Evolutionary conservation across 2,797 vertebrate genomes (phyloP).

Genomic region (Falco naumanni): DNA sequence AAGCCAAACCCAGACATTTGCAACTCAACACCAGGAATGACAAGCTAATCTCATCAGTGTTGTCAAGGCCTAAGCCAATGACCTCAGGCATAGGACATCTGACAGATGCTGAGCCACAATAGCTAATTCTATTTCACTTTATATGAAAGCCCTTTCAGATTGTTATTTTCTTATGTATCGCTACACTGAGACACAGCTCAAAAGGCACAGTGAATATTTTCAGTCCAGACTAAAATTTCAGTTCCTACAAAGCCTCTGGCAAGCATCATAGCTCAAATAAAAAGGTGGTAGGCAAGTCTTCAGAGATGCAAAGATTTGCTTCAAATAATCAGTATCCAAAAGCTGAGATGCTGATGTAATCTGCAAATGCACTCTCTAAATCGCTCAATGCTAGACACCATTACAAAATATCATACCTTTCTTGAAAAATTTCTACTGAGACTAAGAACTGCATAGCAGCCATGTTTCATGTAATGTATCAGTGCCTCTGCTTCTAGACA

Average conservation of each 20-base stretch:
- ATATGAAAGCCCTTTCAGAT: background rate
- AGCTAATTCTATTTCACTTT: background rate
- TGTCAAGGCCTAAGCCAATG: slow-evolving; percentile 38
- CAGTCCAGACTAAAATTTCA: background rate
- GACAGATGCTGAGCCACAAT: slow-evolving; percentile 9
- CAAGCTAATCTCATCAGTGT: slow-evolving; percentile 60
- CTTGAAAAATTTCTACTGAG: background rate
- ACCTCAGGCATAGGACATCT: slow-evolving; percentile 5
- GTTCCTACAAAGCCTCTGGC: background rate
- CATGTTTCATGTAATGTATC: background rate
- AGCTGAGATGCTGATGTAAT: background rate
- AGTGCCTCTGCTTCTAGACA: background rate
- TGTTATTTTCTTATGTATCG: background rate
- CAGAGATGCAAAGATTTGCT: background rate
- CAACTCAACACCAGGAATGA: slow-evolving; percentile 62
- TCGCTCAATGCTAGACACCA: background rate
- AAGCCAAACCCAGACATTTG: slow-evolving; percentile 68
- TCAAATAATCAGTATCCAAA: background rate
- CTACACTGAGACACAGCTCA: background rate
- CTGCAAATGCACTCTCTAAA: background rate
- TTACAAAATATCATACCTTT: background rate
- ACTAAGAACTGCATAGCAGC: background rate
- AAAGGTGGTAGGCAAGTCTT: background rate
- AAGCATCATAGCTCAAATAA: background rate
- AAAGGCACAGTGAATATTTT: background rate